Percentiles rank a stretch among this genome's conserved stretches.
These are phyloP conservation scores for Listronotus bonariensis DNA, from an alignment of 1,140 invertebrate species.

Conservation along the genomic window DNA sequence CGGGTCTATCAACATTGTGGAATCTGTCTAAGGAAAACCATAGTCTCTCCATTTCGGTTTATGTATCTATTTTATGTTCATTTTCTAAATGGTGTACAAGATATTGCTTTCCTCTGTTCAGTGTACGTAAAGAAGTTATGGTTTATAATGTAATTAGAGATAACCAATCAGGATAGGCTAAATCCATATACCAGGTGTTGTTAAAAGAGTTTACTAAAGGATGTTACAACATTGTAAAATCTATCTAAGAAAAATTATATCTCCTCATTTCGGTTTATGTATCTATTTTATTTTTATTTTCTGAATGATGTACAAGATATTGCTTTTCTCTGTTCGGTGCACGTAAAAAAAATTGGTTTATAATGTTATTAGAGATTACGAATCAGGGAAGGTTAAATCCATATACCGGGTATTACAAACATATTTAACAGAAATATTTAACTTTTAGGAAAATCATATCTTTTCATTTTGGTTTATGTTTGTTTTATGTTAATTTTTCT, in stretches of 20 bases:
- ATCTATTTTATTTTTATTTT: slow-evolving; percentile 25
- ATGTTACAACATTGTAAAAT: slow-evolving; percentile 20
- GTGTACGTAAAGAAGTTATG: too few species aligned
- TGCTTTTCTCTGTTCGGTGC: slow-evolving; percentile 15
- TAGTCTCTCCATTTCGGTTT: slow-evolving; percentile 21
- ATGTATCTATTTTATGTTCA: slow-evolving; percentile 26
- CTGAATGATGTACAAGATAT: slow-evolving; percentile 18
- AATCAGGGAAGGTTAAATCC: too few species aligned
- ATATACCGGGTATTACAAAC: too few species aligned
- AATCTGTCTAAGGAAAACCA: slow-evolving; percentile 20
- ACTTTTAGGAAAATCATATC: too few species aligned
- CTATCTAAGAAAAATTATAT: slow-evolving; percentile 19
- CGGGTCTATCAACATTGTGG: slow-evolving; percentile 21
- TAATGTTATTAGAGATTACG: too few species aligned
- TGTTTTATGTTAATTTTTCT: slow-evolving; percentile 24
- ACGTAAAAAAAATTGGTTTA: too few species aligned
- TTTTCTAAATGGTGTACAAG: slow-evolving; percentile 17
- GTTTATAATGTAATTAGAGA: too few species aligned
- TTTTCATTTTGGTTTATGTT: slow-evolving; percentile 16
- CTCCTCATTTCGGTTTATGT: slow-evolving; percentile 19
- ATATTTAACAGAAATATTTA: too few species aligned
- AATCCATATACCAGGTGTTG: too few species aligned
- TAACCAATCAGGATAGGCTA: too few species aligned
- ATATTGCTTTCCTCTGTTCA: slow-evolving; percentile 20
- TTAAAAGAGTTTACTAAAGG: too few species aligned